These are phyloP conservation scores for Desmophyllum pertusum DNA, from an alignment of 92 coral and sea anemone species.

Conservation along the genomic window DNA sequence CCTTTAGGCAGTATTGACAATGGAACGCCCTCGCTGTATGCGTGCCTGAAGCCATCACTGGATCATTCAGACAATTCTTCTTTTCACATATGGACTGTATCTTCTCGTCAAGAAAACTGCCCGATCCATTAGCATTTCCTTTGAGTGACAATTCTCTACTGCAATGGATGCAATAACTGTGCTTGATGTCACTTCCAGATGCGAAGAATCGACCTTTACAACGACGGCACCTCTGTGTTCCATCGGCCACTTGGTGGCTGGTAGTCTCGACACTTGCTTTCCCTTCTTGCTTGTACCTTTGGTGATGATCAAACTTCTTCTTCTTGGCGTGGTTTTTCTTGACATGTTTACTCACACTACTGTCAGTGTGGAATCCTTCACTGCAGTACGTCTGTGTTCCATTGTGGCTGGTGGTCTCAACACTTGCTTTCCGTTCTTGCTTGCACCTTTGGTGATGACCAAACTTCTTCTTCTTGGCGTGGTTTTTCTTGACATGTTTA, in stretches of 20 bases:
- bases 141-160: not conserved
- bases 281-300: not conserved
- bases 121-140: not conserved
- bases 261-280: not conserved
- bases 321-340: constrained; percentile 26
- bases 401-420: not conserved
- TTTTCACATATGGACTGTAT: not conserved
- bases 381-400: constrained; percentile 11
- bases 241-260: not conserved
- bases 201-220: not conserved
- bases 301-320: not conserved
- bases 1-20: constrained; percentile 34
- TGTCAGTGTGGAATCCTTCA: constrained; percentile 12
- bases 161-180: not conserved
- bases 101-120: not conserved
- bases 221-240: not conserved
- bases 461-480: not conserved
- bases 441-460: not conserved
- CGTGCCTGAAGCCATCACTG: not conserved
- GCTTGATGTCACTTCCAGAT: not conserved
- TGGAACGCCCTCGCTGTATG: constrained; percentile 5
- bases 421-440: not conserved
- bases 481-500: constrained; percentile 7
- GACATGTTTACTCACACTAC: constrained; percentile 13
- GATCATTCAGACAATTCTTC: not conserved